phyloP scores from a whole-genome alignment of 2,797 vertebrate genomes.

The Epinephelus coioides region DNA sequence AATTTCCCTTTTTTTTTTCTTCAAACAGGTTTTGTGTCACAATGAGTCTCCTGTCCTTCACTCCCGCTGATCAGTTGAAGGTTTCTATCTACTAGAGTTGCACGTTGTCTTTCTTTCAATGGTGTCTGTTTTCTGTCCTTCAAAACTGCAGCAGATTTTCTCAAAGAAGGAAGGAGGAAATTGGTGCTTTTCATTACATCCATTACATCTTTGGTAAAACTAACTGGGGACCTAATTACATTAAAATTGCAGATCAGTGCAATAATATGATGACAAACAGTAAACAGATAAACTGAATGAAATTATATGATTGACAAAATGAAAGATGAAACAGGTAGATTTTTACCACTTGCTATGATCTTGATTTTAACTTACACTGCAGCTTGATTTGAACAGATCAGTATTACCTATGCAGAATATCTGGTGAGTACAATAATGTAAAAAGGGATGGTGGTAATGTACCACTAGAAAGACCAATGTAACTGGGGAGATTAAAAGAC shows the following conservation, averaged over 20 bases:
- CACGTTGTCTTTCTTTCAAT: background rate
- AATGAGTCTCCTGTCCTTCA: constrained; percentile 40
- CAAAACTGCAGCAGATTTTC: background rate
- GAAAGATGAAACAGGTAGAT: background rate
- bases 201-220: background rate
- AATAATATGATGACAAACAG: background rate
- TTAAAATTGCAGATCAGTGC: background rate
- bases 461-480: background rate
- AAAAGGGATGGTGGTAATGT: background rate
- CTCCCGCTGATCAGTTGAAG: constrained; percentile 12
- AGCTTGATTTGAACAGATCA: background rate
- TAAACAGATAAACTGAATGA: no score
- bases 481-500: constrained; percentile 15
- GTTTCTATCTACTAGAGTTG: background rate
- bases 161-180: background rate
- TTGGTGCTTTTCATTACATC: background rate
- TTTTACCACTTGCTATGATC: background rate
- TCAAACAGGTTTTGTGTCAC: constrained; percentile 17
- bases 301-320: background rate
- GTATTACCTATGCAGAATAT: background rate
- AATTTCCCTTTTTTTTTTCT: background rate
- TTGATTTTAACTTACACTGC: constrained; percentile 5
- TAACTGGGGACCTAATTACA: background rate
- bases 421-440: constrained; percentile 1
- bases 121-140: constrained; percentile 2